A percentile compares a stretch with the other conserved stretches of the same genome.
Evolutionary conservation across 2,888 invertebrate species (phyloP).

Genomic region (Drosophila colorata): DNA sequence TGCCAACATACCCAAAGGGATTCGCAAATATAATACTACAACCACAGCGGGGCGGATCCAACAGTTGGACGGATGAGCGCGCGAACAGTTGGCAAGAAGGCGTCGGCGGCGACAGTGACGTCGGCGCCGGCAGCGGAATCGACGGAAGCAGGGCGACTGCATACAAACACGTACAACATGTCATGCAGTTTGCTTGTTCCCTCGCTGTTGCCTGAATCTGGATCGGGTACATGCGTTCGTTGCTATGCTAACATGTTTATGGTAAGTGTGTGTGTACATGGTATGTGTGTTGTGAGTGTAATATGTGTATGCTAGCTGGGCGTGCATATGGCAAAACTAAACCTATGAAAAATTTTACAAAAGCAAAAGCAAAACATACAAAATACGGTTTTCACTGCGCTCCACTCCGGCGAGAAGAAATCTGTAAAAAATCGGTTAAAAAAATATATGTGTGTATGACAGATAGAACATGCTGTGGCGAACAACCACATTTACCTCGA

Average conservation of each 20-base stretch:
- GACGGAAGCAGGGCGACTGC: slow-evolving; percentile 46
- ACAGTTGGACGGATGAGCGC: slow-evolving; percentile 58
- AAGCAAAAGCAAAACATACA: slow-evolving; percentile 74
- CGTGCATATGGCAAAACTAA: slow-evolving; percentile 59
- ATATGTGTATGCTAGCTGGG: slow-evolving; percentile 24
- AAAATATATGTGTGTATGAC: slow-evolving; percentile 68
- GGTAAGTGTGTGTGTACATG: slow-evolving; percentile 17
- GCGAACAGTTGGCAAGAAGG: slow-evolving; percentile 59
- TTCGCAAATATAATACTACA: slow-evolving; percentile 78
- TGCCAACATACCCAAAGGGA: slow-evolving; percentile 80
- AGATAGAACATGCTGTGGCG: slow-evolving; percentile 55
- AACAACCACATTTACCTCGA: neutral
- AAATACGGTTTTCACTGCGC: slow-evolving; percentile 72
- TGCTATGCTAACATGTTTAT: slow-evolving; percentile 42
- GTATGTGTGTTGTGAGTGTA: slow-evolving; percentile 18
- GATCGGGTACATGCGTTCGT: slow-evolving; percentile 15
- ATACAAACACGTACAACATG: slow-evolving; percentile 74
- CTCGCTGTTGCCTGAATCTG: slow-evolving; percentile 22
- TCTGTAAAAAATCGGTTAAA: slow-evolving; percentile 60
- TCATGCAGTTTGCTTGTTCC: slow-evolving; percentile 56
- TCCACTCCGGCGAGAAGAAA: slow-evolving; percentile 50
- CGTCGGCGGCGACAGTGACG: slow-evolving; percentile 25
- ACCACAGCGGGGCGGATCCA: slow-evolving; percentile 57
- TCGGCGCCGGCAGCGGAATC: slow-evolving; percentile 2
- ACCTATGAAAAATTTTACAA: slow-evolving; percentile 71